Evolutionary conservation across 2,797 vertebrate genomes (phyloP).

Genomic region (Macroramphosus scolopax): DNA sequence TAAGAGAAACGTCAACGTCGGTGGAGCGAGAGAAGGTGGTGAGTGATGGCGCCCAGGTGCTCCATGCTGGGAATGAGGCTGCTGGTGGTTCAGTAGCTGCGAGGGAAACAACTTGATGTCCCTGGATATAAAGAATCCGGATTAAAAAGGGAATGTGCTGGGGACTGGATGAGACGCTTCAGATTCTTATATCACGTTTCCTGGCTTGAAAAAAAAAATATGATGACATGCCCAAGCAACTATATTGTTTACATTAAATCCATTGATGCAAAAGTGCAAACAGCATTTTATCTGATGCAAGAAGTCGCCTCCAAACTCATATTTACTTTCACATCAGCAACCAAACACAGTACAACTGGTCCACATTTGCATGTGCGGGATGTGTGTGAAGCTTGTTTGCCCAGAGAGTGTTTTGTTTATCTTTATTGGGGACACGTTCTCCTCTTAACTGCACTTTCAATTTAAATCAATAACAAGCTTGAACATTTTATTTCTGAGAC

Average conservation of each 20-base stretch:
- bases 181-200: too few relatives aligned
- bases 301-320: too few relatives aligned
- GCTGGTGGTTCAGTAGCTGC: neutral
- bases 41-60: slow-evolving; percentile 21
- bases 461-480: slow-evolving; percentile 5
- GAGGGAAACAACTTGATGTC: neutral
- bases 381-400: slow-evolving; percentile 39
- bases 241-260: slow-evolving; percentile 12
- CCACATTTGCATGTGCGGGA: slow-evolving; percentile 32
- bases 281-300: slow-evolving; percentile 7
- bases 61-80: too few relatives aligned
- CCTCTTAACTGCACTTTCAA: slow-evolving; percentile 18
- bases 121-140: slow-evolving; percentile 14
- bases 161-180: neutral
- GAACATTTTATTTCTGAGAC: neutral
- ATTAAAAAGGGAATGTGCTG: slow-evolving; percentile 4
- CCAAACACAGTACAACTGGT: slow-evolving; percentile 32
- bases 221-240: slow-evolving; percentile 25
- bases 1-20: slow-evolving; percentile 21
- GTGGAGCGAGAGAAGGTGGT: slow-evolving; percentile 5
- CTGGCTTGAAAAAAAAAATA: too few relatives aligned
- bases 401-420: slow-evolving; percentile 19
- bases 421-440: slow-evolving; percentile 18
- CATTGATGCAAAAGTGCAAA: slow-evolving; percentile 32
- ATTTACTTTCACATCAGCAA: too few relatives aligned